Evolutionary conservation across 2,113 vertebrate species (phyloP), one percentile per base, ranked within the genome.

Genomic region (Perca schrenkii): DNA sequence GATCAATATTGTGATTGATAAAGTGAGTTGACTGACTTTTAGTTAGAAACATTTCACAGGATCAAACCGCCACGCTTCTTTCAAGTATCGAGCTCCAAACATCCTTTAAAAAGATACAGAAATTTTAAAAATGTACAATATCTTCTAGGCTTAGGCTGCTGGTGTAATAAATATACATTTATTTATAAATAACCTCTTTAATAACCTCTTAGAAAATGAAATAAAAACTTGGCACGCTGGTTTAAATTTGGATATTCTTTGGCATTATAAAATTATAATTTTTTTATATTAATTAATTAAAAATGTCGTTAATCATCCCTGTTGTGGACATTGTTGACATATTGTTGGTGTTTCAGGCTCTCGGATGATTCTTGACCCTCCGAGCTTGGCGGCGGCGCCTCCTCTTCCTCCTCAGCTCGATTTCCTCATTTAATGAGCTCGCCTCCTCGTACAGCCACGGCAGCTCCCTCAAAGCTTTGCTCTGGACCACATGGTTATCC

Each of bases 381-480:
- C 3, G 1, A 0, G 83, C 21, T 4, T 88, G 89, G 4, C 90
- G 78, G 6, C 89, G 70, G 0, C 85, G 70, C 3, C 80, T 57
- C 7, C 85, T 67, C 3, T 77, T 13, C 52, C 47, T 46, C 60
- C 22, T 68, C 16, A 1, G 47, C 49, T 10, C 28, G 7, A 0
- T 36, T 7, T 5, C 14, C 0, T 79, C 21, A 0, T 63, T 2
- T 57, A 93, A 11, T 0, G 56, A 36, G 56, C 88, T 88, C 0
- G 91, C 93, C 72, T 88, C 70, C 13, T 86, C 47, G 1, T 81
- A 93, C 12, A 93, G 25, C 77, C 53, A 46, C 0, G 34, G 61
- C 31, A 94, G 83, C 66, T 94, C 90, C 79, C 46, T 57, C 82
- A 94, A 12, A 0, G 92, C 92, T 71, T 93, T 94, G 82, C 73